phyloP scores from a whole-genome alignment of 2,888 invertebrate genomes.

The Rhingia campestris region DNA sequence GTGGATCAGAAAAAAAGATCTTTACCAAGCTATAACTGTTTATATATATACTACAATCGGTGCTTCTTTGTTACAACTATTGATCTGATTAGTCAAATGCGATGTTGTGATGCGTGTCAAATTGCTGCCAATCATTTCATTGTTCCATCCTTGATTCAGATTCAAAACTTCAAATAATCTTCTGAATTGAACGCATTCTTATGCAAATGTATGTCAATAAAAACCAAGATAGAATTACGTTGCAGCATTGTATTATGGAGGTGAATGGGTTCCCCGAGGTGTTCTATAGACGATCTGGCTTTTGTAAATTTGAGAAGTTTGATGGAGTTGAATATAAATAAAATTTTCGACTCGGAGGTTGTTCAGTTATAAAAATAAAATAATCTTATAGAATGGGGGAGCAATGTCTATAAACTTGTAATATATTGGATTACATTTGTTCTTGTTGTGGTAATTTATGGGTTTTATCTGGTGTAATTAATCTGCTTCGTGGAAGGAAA shows the following conservation, averaged over 20 bases:
- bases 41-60: background rate
- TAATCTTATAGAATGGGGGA: slow-evolving; percentile 5
- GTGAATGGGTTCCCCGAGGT: slow-evolving; percentile 21
- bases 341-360: background rate
- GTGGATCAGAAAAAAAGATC: background rate
- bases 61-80: background rate
- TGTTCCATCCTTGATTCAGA: slow-evolving; percentile 27
- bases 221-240: slow-evolving; percentile 48
- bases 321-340: slow-evolving; percentile 16
- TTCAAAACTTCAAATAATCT: slow-evolving; percentile 35
- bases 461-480: slow-evolving; percentile 51
- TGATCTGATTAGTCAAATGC: slow-evolving; percentile 17
- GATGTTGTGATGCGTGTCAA: slow-evolving; percentile 52
- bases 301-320: slow-evolving; percentile 25
- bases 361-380: background rate
- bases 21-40: background rate
- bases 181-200: slow-evolving; percentile 49
- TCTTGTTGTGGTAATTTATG: slow-evolving; percentile 31
- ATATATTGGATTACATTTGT: slow-evolving; percentile 47
- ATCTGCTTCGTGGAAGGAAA: slow-evolving; percentile 6
- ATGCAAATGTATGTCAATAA: slow-evolving; percentile 55
- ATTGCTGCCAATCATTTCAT: slow-evolving; percentile 49
- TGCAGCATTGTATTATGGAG: background rate
- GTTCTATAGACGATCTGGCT: slow-evolving; percentile 37
- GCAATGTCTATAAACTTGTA: slow-evolving; percentile 25